These are phyloP conservation scores for Nomada hirtipes DNA, from an alignment of 2,888 invertebrate species.

Conservation along the genomic window DNA sequence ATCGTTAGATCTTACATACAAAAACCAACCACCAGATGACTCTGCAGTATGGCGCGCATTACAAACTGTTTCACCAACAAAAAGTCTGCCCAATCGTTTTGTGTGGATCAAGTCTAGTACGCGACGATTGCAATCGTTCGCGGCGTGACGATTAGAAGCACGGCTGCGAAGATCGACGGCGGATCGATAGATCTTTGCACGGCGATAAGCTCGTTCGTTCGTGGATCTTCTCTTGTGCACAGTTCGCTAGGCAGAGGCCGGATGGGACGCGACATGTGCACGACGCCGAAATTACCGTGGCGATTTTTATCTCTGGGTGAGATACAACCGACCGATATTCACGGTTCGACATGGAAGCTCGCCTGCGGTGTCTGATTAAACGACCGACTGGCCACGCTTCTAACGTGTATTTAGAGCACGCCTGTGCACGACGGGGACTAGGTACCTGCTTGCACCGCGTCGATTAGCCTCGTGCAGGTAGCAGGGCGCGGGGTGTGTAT, in stretches of 20 bases:
- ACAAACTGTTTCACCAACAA: too few species aligned
- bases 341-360: conserved; percentile 79
- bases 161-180: neutral
- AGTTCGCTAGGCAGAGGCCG: conserved; percentile 68
- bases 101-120: neutral
- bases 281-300: conserved; percentile 82
- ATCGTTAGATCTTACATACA: too few species aligned
- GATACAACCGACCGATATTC: conserved; percentile 81
- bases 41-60: too few species aligned
- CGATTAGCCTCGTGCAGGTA: conserved; percentile 56
- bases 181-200: conserved; percentile 44
- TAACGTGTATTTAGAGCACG: conserved; percentile 72
- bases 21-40: too few species aligned
- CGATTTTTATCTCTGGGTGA: conserved; percentile 79
- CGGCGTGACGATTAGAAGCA: conserved; percentile 36
- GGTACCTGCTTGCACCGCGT: conserved; percentile 70
- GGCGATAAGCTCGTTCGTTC: conserved; percentile 31
- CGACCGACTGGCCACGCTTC: conserved; percentile 71
- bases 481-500: conserved; percentile 6
- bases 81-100: too few species aligned
- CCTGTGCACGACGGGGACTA: conserved; percentile 34
- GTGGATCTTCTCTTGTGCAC: conserved; percentile 64
- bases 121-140: conserved; percentile 22
- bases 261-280: conserved; percentile 82
- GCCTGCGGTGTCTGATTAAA: conserved; percentile 75